These are phyloP conservation scores for Tokudaia tokunoshimensis DNA, from an alignment of 2,797 vertebrate genomes.

Conservation along the genomic window DNA sequence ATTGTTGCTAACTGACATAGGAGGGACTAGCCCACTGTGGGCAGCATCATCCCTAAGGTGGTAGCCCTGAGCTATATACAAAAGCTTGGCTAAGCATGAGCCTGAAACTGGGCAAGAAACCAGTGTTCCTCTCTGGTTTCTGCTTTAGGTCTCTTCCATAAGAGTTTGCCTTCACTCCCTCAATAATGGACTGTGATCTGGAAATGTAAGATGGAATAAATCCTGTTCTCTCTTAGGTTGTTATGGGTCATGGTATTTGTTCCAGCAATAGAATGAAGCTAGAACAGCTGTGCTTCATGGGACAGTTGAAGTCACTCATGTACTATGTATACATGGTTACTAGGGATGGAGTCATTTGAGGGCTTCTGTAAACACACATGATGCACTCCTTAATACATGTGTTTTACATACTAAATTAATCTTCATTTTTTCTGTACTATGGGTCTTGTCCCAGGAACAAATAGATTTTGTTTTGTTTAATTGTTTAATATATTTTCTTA, in stretches of 20 bases:
- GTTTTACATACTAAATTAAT: background rate
- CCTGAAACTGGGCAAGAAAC: background rate
- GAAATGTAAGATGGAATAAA: background rate
- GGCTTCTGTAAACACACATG: too few relatives aligned
- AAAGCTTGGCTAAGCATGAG: background rate
- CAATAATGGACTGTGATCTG: background rate
- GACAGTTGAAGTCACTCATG: background rate
- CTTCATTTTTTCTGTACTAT: background rate
- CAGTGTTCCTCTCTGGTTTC: background rate
- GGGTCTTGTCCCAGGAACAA: background rate
- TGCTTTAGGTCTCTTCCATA: background rate
- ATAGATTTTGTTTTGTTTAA: conserved; percentile 28
- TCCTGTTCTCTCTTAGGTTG: background rate
- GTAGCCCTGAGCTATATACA: too few relatives aligned
- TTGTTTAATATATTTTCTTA: conserved; percentile 56
- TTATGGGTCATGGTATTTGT: background rate
- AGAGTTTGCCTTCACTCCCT: background rate
- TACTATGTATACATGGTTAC: background rate
- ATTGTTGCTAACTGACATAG: background rate
- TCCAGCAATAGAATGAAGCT: background rate
- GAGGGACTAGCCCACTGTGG: background rate
- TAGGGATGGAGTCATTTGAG: background rate
- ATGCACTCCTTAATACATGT: background rate
- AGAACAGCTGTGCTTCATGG: background rate
- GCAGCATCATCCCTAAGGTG: background rate